phyloP scores from a whole-genome alignment of 2,113 vertebrate genomes.

The Procapra przewalskii region DNA sequence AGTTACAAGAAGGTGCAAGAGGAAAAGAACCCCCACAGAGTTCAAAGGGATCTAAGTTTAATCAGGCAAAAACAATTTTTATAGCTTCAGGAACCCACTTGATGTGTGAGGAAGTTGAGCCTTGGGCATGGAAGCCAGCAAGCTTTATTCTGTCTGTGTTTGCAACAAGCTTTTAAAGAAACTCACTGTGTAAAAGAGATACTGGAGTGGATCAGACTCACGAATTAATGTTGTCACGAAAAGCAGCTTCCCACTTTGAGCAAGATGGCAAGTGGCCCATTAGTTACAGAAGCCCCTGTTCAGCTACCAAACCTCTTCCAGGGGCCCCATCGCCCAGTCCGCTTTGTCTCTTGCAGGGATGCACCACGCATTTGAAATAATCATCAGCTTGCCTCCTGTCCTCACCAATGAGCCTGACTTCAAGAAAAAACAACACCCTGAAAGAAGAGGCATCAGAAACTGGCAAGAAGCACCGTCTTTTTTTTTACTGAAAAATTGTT shows the following conservation, averaged over 20 bases:
- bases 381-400: not conserved
- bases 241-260: not conserved
- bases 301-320: not conserved
- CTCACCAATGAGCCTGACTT: accelerated
- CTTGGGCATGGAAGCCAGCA: not conserved
- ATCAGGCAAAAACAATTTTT: slow-evolving; percentile 55
- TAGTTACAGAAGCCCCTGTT: too few species aligned
- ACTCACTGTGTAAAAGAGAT: not conserved
- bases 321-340: accelerated
- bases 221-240: not conserved
- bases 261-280: not conserved
- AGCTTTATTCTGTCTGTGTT: not conserved
- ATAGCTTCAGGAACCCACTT: slow-evolving; percentile 40
- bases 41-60: slow-evolving; percentile 71
- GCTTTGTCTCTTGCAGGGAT: not conserved
- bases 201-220: not conserved
- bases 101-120: not conserved
- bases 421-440: not conserved
- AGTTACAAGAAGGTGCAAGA: slow-evolving; percentile 55
- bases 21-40: slow-evolving; percentile 69
- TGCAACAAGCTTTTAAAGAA: not conserved
- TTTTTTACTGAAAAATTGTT: not conserved
- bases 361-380: not conserved
- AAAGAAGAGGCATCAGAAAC: accelerated
- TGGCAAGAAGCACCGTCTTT: accelerated